These are phyloP conservation scores for Sminthurinus aureus DNA, from an alignment of 2,888 invertebrate genomes.

Conservation along the genomic window DNA sequence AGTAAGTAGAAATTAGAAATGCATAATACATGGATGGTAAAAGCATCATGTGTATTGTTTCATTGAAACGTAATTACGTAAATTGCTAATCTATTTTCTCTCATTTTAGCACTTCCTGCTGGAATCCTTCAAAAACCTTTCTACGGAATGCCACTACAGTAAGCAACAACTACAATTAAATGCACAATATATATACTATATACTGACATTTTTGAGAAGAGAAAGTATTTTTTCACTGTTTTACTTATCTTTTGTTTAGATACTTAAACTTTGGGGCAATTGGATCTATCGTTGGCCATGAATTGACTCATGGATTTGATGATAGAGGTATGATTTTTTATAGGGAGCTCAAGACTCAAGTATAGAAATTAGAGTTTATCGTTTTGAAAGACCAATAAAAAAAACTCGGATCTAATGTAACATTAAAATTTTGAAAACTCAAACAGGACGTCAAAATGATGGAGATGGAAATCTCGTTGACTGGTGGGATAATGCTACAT, in stretches of 20 bases:
- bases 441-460: constrained; percentile 90
- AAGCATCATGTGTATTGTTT: background rate
- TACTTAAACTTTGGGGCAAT: constrained; percentile 59
- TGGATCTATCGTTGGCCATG: constrained; percentile 64
- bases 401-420: too few relatives aligned
- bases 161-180: too few relatives aligned
- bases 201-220: too few relatives aligned
- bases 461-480: constrained; percentile 88
- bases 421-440: too few relatives aligned
- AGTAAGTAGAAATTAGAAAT: background rate
- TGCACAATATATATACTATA: too few relatives aligned
- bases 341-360: background rate
- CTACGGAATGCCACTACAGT: background rate
- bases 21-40: background rate
- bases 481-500: constrained; percentile 90
- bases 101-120: background rate
- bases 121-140: background rate
- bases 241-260: too few relatives aligned
- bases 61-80: too few relatives aligned
- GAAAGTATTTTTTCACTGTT: background rate
- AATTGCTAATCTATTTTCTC: background rate
- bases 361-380: too few relatives aligned
- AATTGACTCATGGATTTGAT: constrained; percentile 67
- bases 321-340: constrained; percentile 37
- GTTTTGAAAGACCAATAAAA: too few relatives aligned